Evolutionary conservation across 1,140 invertebrate species (phyloP).

Genomic region (Heliconius congener): DNA sequence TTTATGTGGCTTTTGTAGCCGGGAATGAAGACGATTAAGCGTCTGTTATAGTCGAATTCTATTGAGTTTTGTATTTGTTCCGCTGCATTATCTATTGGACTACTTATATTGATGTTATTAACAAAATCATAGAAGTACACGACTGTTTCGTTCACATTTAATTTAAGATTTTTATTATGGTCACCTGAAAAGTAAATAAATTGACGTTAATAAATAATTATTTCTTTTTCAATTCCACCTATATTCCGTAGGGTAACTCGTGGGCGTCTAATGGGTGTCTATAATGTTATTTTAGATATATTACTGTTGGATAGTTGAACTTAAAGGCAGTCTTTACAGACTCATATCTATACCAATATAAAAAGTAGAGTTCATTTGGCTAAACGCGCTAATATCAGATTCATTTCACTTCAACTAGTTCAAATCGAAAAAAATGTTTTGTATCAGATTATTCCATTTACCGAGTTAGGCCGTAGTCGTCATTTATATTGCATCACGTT

Average conservation of each 20-base stretch:
- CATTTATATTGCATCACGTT: too few species aligned
- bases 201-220: neutral
- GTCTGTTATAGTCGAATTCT: slow-evolving; percentile 18
- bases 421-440: too few species aligned
- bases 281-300: too few species aligned
- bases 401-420: too few species aligned
- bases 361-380: too few species aligned
- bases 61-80: slow-evolving; percentile 15
- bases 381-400: too few species aligned
- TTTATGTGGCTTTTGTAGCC: slow-evolving; percentile 40
- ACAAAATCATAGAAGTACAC: slow-evolving; percentile 40
- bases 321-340: too few species aligned
- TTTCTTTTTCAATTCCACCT: neutral
- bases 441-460: too few species aligned
- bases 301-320: too few species aligned
- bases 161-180: slow-evolving; percentile 26
- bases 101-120: slow-evolving; percentile 31
- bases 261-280: too few species aligned
- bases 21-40: slow-evolving; percentile 37
- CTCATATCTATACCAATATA: too few species aligned
- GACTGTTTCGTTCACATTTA: slow-evolving; percentile 31
- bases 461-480: too few species aligned
- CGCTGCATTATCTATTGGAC: slow-evolving; percentile 19
- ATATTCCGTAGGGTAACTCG: neutral
- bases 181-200: slow-evolving; percentile 30